A percentile compares a stretch with the other conserved stretches of the same genome.
Evolutionary conservation across 2,113 vertebrate genomes (phyloP).

Genomic region (Ursus arctos): DNA sequence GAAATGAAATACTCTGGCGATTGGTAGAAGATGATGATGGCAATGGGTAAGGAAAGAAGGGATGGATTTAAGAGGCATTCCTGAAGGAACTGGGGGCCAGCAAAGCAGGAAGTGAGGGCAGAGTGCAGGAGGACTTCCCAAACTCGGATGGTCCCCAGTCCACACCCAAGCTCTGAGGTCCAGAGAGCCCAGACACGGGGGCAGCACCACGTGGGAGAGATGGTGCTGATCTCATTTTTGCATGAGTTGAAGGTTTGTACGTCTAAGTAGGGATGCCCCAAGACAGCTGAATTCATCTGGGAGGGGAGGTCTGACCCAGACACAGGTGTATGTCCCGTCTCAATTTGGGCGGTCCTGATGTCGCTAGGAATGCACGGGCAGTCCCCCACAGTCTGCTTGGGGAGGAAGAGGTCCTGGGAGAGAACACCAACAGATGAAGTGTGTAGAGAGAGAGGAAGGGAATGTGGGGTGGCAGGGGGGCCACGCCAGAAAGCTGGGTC

Average conservation of each 20-base stretch:
- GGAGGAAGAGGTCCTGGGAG: neutral
- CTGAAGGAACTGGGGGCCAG: neutral
- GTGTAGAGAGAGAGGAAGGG: neutral
- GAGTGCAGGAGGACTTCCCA: neutral
- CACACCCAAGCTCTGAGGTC: neutral
- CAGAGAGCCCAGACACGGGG: too few species aligned
- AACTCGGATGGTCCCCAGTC: neutral
- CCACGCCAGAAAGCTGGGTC: neutral
- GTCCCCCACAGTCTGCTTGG: fast-evolving
- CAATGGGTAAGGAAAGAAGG: neutral
- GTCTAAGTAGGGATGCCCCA: neutral
- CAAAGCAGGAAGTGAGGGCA: neutral
- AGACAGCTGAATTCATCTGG: neutral
- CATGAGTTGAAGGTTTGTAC: neutral
- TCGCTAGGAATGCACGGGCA: neutral
- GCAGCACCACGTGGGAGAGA: neutral
- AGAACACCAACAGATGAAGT: neutral
- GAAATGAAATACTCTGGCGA: neutral
- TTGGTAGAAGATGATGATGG: neutral
- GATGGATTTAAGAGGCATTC: neutral
- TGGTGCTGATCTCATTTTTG: neutral
- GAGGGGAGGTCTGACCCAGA: neutral
- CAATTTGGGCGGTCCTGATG: neutral
- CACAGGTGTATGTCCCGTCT: neutral
- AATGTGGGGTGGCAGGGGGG: neutral